phyloP scores from a whole-genome alignment of 2,888 invertebrate species.

The Caradrina clavipalpis region DNA sequence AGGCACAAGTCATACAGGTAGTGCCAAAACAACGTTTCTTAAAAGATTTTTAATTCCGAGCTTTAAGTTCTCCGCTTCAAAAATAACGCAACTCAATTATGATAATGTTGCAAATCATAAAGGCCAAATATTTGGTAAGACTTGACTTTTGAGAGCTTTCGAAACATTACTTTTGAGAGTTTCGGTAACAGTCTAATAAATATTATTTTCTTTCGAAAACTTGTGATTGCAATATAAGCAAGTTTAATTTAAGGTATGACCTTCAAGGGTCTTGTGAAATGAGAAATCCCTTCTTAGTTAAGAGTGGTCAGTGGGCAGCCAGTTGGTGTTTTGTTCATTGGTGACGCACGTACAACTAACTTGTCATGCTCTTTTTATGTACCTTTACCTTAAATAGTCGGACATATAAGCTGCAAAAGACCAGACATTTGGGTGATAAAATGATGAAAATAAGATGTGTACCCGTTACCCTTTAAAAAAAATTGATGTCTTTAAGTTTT shows the following conservation, averaged over 20 bases:
- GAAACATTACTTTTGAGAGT: slow-evolving; percentile 1
- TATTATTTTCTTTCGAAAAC: slow-evolving; percentile 22
- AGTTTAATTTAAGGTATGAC: slow-evolving; percentile 11
- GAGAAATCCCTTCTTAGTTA: slow-evolving; percentile 22
- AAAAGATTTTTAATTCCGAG: neutral
- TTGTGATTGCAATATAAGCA: slow-evolving; percentile 16
- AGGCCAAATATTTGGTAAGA: slow-evolving; percentile 5
- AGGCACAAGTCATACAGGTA: too few species aligned
- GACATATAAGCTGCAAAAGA: too few species aligned
- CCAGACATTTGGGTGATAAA: too few species aligned
- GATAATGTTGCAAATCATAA: neutral
- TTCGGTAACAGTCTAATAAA: neutral
- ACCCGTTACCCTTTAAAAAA: too few species aligned
- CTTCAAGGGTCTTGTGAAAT: slow-evolving; percentile 32
- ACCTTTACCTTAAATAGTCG: neutral
- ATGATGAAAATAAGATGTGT: too few species aligned
- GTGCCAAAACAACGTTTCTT: neutral
- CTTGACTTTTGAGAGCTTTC: neutral
- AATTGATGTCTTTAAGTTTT: too few species aligned
- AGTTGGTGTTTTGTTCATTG: neutral
- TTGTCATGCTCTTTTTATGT: neutral
- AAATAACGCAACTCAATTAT: neutral
- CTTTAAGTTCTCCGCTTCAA: neutral
- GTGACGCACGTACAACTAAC: neutral
- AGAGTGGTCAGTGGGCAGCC: too few species aligned